Percentiles rank a stretch among this genome's conserved stretches.
These are phyloP conservation scores for Pristionchus arcanus DNA, from an alignment of 2,888 invertebrate genomes.

Conservation along the genomic window DNA sequence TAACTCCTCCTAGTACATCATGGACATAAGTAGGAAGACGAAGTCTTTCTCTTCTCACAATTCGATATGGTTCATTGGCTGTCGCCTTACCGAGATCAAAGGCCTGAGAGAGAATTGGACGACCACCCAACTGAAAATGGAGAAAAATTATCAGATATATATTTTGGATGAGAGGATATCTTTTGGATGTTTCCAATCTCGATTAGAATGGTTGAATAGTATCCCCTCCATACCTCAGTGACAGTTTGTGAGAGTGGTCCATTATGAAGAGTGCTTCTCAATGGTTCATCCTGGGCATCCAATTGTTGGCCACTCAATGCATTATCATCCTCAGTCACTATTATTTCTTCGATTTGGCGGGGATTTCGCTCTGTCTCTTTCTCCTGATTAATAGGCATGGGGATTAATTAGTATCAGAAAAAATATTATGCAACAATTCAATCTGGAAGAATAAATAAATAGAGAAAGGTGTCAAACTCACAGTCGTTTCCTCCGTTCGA, in stretches of 20 bases:
- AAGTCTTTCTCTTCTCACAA: conserved; percentile 52
- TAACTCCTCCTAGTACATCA: conserved; percentile 51
- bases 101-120: conserved; percentile 55
- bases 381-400: not conserved
- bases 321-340: conserved; percentile 54
- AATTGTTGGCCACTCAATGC: conserved; percentile 30
- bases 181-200: too few relatives aligned
- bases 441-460: not conserved
- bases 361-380: not conserved
- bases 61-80: conserved; percentile 54
- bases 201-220: too few relatives aligned
- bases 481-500: conserved; percentile 42
- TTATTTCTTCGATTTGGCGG: conserved; percentile 40
- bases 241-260: conserved; percentile 55
- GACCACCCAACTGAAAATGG: conserved; percentile 53
- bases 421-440: not conserved
- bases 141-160: not conserved
- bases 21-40: conserved; percentile 54
- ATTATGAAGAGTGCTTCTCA: conserved; percentile 48
- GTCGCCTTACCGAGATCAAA: conserved; percentile 54
- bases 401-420: not conserved
- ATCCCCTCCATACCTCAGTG: conserved; percentile 41
- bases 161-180: not conserved
- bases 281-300: conserved; percentile 54
- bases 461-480: not conserved